Evolutionary conservation across 2,888 invertebrate species (phyloP), one percentile per base, ranked within the genome.

Genomic region (Arrhopalites spinosus): DNA sequence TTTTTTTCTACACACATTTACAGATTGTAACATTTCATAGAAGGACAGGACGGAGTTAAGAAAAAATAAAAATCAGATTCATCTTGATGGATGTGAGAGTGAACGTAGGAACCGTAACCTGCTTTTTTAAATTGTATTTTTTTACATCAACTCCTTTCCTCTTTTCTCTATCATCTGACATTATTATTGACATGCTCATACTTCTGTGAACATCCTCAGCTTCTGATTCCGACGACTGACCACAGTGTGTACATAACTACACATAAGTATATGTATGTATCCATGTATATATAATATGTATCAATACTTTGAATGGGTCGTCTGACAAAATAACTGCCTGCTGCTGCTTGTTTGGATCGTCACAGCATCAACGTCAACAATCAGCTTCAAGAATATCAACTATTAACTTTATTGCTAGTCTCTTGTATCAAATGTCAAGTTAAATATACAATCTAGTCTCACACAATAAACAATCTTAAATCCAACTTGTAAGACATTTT

Each of bases 21-120:
- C 36, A 36, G 36, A 36, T n/a, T n/a, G 36, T 3, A 11, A 36
- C 36, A 36, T 3, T 7, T 36, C 5, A 36, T 3, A 36, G 36
- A 36, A 11, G 11, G 36, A 36, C 5, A 36, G 36, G 36, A 36
- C 5, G 11, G 36, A 36, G 36, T 36, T 7, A 36, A 36, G 36
- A 59, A 27, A 3, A 50, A 50, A 50, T n/a, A 59, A 59, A 59
- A 59, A 59, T 59, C 59, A 25, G 20, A n/a, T 59, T 27, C 27
- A 59, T 59, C 59, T 59, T 59, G 59, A 59, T 59, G 20, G 59
- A 59, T 59, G 25, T 59, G 59, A 25, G 23, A 25, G 25, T 59
- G 59, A 25, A 15, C 25, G 13, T 20, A 56, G 25, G 59, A 59
- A 59, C 59, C 59, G 59, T 23, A 59, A 25, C 25, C 59, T 23